Base-by-base conservation (phyloP, 1,140 invertebrate species). In the Listronotus oregonensis region DNA sequence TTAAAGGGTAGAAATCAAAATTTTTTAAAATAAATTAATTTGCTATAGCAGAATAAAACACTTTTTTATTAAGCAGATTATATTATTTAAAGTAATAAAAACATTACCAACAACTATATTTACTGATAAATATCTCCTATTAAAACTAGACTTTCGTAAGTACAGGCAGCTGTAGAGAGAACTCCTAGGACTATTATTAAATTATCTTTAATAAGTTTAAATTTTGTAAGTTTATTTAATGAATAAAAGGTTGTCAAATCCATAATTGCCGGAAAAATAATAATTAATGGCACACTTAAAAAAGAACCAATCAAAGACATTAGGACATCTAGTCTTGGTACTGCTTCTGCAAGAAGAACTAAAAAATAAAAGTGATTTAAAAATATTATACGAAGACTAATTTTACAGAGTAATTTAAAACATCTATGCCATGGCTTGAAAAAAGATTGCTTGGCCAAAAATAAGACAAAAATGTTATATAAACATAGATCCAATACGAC, bases 281-380 rank as follows among this genome's bases (percentile, higher is more conserved):
- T 18, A 32, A 44, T 58, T 32, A 58, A 21, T 39, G 56, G 40
- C 11, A 58, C 43, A 46, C 56, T 58, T 7, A 58, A 46, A n/a
- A 58, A 58, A 15, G 56, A 44, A 21, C 56, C 56, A n/a, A 58
- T 31, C n/a, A 58, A 58, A 15, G 56, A 21, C 8, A 58, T 17
- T n/a, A 58, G 56, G 15, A 58, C 21, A 31, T 58, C 40, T 10
- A 58, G 56, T 46, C 40, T 44, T 32, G 56, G 56, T 5, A 58
- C 31, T 43, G 43, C 56, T 46, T 58, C 56, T 11, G 40, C 56
- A 40, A 58, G 43, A 11, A 58, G 18, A 58, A 58, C 56, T 58
- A 34, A 27, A n/a, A 52, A 52, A 31, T 17, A 55, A 37, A 55
- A 39, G 39, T 40, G 21, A 27, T 3, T 3, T 27, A 3, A 27